A percentile compares a stretch with the other conserved stretches of the same genome.
Conservation (phyloP, 2,113 vertebrate genomes). For the Ursus arctos region DNA sequence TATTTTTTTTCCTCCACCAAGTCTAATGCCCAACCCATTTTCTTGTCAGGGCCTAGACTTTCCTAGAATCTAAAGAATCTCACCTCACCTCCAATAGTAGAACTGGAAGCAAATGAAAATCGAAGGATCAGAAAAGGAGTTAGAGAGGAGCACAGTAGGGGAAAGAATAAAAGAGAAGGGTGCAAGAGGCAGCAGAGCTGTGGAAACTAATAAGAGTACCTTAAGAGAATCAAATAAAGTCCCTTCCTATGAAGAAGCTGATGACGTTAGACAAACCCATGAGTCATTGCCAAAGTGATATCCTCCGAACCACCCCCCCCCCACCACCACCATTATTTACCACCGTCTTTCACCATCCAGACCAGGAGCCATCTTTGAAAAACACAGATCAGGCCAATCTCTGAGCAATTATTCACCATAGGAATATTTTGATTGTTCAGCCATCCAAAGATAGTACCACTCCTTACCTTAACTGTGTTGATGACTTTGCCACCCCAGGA, state of each 20-base stretch:
- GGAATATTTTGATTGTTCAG: slow-evolving; percentile 22
- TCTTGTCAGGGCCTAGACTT: not conserved
- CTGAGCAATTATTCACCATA: not conserved
- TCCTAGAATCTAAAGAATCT: not conserved
- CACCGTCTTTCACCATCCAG: not conserved
- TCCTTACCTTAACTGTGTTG: not conserved
- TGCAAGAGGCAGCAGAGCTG: not conserved
- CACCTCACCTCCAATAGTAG: not conserved
- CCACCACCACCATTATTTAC: no score
- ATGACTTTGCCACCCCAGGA: not conserved
- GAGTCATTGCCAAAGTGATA: not conserved
- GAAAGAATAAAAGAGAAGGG: not conserved
- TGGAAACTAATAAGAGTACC: not conserved
- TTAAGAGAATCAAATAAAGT: not conserved
- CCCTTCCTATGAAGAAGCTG: not conserved
- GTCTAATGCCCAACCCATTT: not conserved
- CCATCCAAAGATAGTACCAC: not conserved
- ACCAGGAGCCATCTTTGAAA: not conserved
- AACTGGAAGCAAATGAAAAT: slow-evolving; percentile 22
- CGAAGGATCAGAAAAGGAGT: not conserved
- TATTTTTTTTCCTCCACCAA: not conserved
- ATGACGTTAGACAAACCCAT: not conserved
- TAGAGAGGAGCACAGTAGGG: not conserved
- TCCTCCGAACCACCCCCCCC: not conserved
- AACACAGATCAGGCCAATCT: not conserved